Percentiles rank a stretch among this genome's conserved stretches.
phyloP scores from a whole-genome alignment of 2,888 invertebrate species.

The Willowsia nigromaculata region DNA sequence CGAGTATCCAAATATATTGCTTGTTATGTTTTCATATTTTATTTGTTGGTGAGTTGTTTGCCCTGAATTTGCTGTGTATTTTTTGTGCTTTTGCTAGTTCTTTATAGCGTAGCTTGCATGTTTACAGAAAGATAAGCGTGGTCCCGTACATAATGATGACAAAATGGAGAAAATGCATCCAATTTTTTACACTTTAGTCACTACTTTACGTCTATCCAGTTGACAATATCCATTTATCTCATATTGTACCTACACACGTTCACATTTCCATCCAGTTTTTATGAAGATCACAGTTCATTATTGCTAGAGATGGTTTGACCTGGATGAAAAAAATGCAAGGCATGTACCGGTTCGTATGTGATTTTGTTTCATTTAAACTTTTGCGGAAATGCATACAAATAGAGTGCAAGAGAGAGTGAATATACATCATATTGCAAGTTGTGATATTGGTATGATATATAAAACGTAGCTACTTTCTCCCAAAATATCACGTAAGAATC shows the following conservation, averaged over 20 bases:
- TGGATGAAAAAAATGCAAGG: background rate
- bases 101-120: constrained; percentile 37
- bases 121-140: constrained; percentile 47
- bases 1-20: background rate
- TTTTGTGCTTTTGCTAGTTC: background rate
- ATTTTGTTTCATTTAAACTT: background rate
- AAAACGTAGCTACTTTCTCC: background rate
- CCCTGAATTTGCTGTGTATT: background rate
- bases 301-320: background rate
- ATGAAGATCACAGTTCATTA: constrained; percentile 8
- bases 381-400: background rate
- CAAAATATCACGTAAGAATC: background rate
- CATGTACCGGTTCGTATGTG: too few species aligned
- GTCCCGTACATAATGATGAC: constrained; percentile 54
- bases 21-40: background rate
- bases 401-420: background rate
- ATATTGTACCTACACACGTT: constrained; percentile 7
- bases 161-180: constrained; percentile 54
- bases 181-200: constrained; percentile 43
- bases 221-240: constrained; percentile 38
- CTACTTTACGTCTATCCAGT: constrained; percentile 40
- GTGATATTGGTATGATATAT: background rate
- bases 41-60: background rate
- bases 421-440: background rate
- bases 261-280: background rate